Base-by-base conservation (phyloP, 64 coral and sea anemone genomes). In the Pocillopora damicornis region DNA sequence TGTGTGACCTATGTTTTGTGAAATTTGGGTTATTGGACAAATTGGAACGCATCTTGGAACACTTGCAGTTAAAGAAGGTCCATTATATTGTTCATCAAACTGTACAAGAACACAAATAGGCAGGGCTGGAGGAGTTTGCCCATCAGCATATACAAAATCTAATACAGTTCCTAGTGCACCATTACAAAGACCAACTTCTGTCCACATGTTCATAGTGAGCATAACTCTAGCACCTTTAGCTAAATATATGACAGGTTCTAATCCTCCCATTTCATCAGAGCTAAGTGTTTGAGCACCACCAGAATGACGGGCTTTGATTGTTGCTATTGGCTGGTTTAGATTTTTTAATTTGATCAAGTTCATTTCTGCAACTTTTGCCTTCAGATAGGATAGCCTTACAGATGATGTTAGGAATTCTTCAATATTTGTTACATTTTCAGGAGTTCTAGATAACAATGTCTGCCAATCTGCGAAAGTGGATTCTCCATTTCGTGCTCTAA, bases 141-240 rank as follows among this genome's bases (percentile, higher is more conserved):
- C 75, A 75, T 88, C 59, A 83, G 79, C 86, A 93, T 93, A 93
- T 59, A 93, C 79, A 60, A 93, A 84, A 86, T 93, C 87, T 93
- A 93, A 13, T 20, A 93, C 79, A 84, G 87, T 93, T 89, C 91
- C 91, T 89, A 89, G 18, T 85, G 91, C 87, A 60, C 91, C 91
- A 93, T 93, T 93, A 22, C 87, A 93, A 83, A 93, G 79, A 62
- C 91, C 91, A 89, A 93, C 87, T 15, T 88, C 71, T 6, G 86
- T 81, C 91, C 91, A 88, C 18, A 86, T 76, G 61, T 86, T 91
- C 82, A 86, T 86, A 37, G 90, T 78, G 38, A 86, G 74, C 90
- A 91, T 91, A 51, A 90, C 89, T 90, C 68, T 90, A 76, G 89
- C 80, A 71, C 79, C 89, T 82, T 83, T 90, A 74, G 79, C 79